phyloP scores from a whole-genome alignment of 1,140 invertebrate genomes.

The Micrasema longulum region DNA sequence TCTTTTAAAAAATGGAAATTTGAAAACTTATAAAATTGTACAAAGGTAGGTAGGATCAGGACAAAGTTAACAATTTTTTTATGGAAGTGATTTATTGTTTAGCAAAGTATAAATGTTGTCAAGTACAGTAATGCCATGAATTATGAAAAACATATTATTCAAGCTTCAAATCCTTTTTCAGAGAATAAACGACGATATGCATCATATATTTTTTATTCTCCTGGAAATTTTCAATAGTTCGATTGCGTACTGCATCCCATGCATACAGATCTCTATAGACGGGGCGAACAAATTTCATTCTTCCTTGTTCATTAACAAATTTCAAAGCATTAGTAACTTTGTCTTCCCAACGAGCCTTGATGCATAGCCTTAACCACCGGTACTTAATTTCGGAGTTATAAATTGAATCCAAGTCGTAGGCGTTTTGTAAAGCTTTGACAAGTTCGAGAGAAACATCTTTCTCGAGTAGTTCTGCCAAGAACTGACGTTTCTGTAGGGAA shows the following conservation, averaged over 20 bases:
- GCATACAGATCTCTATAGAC: slow-evolving; percentile 87
- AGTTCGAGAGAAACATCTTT: slow-evolving; percentile 68
- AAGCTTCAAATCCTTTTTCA: slow-evolving; percentile 81
- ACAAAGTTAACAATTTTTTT: not conserved
- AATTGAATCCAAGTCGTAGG: slow-evolving; percentile 76
- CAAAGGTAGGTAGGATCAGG: no score
- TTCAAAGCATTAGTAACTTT: slow-evolving; percentile 76
- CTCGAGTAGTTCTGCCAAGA: slow-evolving; percentile 78
- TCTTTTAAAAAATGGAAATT: no score
- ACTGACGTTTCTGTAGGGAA: slow-evolving; percentile 77
- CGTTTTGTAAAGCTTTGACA: slow-evolving; percentile 73
- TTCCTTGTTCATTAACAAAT: slow-evolving; percentile 86
- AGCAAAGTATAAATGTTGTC: slow-evolving; percentile 15
- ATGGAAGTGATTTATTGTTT: not conserved
- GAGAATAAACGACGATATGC: slow-evolving; percentile 78
- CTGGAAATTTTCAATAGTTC: slow-evolving; percentile 80
- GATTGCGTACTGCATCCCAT: slow-evolving; percentile 78
- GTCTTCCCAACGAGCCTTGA: slow-evolving; percentile 77
- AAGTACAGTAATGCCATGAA: no score
- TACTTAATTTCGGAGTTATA: slow-evolving; percentile 88
- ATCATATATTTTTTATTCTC: slow-evolving; percentile 83
- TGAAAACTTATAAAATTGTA: no score
- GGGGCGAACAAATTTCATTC: slow-evolving; percentile 92
- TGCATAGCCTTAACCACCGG: slow-evolving; percentile 82
- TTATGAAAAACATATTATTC: slow-evolving; percentile 15